Evolutionary conservation across 2,888 invertebrate genomes (phyloP).

Genomic region (Ennomos fuscantarius): DNA sequence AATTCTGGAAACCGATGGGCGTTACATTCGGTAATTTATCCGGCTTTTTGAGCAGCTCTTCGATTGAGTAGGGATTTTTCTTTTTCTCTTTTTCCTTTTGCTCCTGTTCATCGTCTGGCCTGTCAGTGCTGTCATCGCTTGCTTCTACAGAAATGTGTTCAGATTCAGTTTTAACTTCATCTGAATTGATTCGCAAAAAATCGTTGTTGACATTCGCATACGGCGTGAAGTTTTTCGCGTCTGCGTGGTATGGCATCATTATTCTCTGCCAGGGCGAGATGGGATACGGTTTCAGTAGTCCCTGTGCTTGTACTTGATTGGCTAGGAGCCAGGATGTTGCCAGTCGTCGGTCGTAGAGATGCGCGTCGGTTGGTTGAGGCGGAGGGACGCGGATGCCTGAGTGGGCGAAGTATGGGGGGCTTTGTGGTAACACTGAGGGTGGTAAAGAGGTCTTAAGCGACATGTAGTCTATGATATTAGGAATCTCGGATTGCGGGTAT

Average conservation of each 20-base stretch:
- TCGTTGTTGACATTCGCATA: conserved; percentile 72
- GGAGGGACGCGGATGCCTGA: conserved; percentile 73
- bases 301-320: conserved; percentile 80
- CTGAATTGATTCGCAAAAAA: conserved; percentile 67
- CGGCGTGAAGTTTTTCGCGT: conserved; percentile 70
- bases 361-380: conserved; percentile 63
- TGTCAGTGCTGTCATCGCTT: conserved; percentile 86
- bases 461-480: conserved; percentile 79
- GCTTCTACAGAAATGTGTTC: conserved; percentile 83
- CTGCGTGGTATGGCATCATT: conserved; percentile 80
- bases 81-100: conserved; percentile 84
- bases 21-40: conserved; percentile 83
- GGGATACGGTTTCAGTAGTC: conserved; percentile 79
- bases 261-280: conserved; percentile 85
- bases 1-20: conserved; percentile 71
- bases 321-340: conserved; percentile 84
- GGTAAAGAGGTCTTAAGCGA: conserved; percentile 67
- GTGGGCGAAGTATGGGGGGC: conserved; percentile 74
- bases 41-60: conserved; percentile 93
- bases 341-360: conserved; percentile 77
- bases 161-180: conserved; percentile 75
- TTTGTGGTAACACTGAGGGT: conserved; percentile 61
- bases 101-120: conserved; percentile 76
- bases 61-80: conserved; percentile 94
- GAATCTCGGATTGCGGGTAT: conserved; percentile 68